Percentiles rank a stretch among this genome's conserved stretches.
These are phyloP conservation scores for Thinocorus orbignyianus DNA, from an alignment of 2,113 vertebrate species.

Conservation along the genomic window DNA sequence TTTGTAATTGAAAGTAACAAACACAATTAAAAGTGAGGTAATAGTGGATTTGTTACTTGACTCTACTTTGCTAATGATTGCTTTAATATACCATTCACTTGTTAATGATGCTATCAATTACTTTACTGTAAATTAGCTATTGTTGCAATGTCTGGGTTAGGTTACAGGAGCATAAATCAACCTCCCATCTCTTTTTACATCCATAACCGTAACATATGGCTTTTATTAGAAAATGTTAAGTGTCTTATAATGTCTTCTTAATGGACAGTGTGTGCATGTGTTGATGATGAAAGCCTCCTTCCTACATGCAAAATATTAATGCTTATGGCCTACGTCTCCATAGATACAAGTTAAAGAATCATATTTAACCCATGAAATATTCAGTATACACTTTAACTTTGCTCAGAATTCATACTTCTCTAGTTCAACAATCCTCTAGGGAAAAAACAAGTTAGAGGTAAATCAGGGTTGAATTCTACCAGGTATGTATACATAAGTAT, in stretches of 20 bases:
- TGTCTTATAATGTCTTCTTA: conserved; percentile 45
- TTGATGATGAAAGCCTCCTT: conserved; percentile 46
- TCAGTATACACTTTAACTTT: background rate
- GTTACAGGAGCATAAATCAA: conserved; percentile 25
- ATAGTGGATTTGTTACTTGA: background rate
- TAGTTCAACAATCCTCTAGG: background rate
- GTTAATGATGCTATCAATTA: conserved; percentile 13
- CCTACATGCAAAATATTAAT: conserved; percentile 46
- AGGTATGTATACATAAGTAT: background rate
- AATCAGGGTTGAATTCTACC: background rate
- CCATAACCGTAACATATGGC: conserved; percentile 9
- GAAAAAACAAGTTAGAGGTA: background rate
- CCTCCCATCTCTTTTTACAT: conserved; percentile 15
- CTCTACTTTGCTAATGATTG: background rate
- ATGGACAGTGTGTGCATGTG: conserved; percentile 48
- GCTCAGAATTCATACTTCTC: background rate
- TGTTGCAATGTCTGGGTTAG: conserved; percentile 16
- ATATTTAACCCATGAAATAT: conserved; percentile 19
- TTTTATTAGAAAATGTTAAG: conserved; percentile 59
- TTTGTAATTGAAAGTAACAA: background rate
- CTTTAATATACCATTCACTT: background rate
- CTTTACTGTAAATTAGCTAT: conserved; percentile 26
- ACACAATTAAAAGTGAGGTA: background rate
- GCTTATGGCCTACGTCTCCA: conserved; percentile 14
- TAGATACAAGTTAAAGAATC: conserved; percentile 44